These are phyloP conservation scores for Drosophila bifasciata DNA, from an alignment of 1,140 invertebrate species.

Conservation along the genomic window DNA sequence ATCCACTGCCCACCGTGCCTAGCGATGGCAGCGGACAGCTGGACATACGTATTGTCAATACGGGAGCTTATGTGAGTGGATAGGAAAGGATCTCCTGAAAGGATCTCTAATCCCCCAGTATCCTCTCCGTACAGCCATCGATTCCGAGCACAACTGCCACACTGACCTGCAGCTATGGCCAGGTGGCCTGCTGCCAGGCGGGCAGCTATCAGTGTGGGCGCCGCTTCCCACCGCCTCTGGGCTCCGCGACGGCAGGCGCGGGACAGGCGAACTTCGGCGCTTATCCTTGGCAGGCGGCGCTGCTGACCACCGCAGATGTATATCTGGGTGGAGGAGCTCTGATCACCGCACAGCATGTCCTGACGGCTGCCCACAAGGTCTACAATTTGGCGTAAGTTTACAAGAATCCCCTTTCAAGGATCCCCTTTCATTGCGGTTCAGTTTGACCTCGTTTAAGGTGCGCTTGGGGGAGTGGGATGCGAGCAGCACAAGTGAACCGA, in stretches of 20 bases:
- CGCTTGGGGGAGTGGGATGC: conserved; percentile 90
- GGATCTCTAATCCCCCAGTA: too few relatives aligned
- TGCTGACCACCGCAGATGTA: conserved; percentile 85
- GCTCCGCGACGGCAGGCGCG: conserved; percentile 37
- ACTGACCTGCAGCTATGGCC: conserved; percentile 61
- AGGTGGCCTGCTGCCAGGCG: conserved; percentile 71
- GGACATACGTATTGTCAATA: conserved; percentile 87
- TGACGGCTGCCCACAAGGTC: conserved; percentile 89
- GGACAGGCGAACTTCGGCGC: conserved; percentile 76
- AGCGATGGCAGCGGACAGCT: conserved; percentile 85
- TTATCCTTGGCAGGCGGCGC: conserved; percentile 84
- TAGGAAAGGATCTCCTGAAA: too few relatives aligned
- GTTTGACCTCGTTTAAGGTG: conserved; percentile 85
- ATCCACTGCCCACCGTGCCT: conserved; percentile 58
- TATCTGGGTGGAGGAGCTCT: conserved; percentile 89
- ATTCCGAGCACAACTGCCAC: conserved; percentile 26
- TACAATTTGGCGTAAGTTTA: conserved; percentile 86
- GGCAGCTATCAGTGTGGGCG: conserved; percentile 77
- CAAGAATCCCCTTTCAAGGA: too few relatives aligned
- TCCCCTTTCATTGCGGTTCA: conserved; percentile 1
- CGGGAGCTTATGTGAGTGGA: conserved; percentile 77
- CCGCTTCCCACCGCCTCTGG: conserved; percentile 70
- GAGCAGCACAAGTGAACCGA: conserved; percentile 86
- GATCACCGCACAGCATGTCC: conserved; percentile 86
- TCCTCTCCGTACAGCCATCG: conserved; percentile 27